Evolutionary conservation across 2,797 vertebrate species (phyloP).

Genomic region (Darevskia mixta): DNA sequence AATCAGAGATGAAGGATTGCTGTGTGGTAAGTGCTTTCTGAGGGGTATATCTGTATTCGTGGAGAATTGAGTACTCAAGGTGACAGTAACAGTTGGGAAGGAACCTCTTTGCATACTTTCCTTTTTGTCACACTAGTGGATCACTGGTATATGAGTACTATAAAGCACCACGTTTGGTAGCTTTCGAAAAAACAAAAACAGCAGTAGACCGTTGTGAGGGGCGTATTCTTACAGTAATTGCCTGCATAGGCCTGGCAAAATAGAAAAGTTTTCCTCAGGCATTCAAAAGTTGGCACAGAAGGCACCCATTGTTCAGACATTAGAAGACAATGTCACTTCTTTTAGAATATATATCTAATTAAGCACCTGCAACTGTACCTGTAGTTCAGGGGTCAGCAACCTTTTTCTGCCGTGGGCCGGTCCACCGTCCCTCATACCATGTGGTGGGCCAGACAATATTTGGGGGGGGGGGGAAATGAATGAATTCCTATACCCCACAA

Average conservation of each 20-base stretch:
- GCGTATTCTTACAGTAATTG: too few species aligned
- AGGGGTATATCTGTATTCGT: not conserved
- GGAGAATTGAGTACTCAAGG: not conserved
- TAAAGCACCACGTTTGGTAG: not conserved
- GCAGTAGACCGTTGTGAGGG: too few species aligned
- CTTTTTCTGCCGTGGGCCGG: too few species aligned
- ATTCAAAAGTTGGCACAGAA: too few species aligned
- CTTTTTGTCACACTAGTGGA: not conserved
- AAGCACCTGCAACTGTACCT: not conserved
- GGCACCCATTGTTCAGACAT: not conserved
- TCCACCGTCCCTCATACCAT: too few species aligned
- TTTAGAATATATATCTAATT: not conserved
- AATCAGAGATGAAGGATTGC: conserved; percentile 92
- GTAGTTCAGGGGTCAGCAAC: not conserved
- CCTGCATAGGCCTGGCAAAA: too few species aligned
- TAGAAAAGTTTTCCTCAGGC: too few species aligned
- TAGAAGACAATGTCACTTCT: not conserved
- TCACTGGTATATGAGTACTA: not conserved
- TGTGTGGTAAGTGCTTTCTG: conserved; percentile 86
- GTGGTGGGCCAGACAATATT: too few species aligned
- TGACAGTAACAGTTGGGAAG: not conserved
- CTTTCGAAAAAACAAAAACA: not conserved
- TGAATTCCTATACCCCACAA: too few species aligned
- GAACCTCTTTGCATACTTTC: too few species aligned
- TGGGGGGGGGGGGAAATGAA: too few species aligned